A percentile compares a stretch with the other conserved stretches of the same genome.
Conservation (phyloP, 2,888 invertebrate genomes). For the Pristionchus japonicus region DNA sequence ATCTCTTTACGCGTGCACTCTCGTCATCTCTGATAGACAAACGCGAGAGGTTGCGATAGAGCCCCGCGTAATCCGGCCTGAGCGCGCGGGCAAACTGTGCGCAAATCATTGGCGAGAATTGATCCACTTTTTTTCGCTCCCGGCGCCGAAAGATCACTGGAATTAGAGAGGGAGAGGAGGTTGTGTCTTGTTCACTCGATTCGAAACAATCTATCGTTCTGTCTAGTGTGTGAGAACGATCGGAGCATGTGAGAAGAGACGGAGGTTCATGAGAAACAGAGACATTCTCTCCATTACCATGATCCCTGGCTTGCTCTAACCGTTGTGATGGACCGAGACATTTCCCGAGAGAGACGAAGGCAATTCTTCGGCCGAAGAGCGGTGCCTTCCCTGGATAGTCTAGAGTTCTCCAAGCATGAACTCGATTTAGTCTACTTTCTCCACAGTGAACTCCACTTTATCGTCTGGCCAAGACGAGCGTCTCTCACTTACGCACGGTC, state of each 20-base stretch:
- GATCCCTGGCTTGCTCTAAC: too few relatives aligned
- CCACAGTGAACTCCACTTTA: neutral
- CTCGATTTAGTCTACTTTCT: neutral
- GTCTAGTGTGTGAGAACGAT: neutral
- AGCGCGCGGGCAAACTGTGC: neutral
- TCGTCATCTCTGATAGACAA: too few relatives aligned
- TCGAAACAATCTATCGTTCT: neutral
- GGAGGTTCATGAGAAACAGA: too few relatives aligned
- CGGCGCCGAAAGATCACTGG: neutral
- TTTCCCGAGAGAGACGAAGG: too few relatives aligned
- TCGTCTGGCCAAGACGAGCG: neutral
- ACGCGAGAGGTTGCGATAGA: too few relatives aligned
- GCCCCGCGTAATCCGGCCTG: neutral
- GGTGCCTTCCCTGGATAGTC: neutral
- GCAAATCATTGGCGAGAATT: neutral
- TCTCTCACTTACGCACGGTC: neutral
- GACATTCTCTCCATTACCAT: too few relatives aligned
- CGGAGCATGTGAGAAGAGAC: too few relatives aligned
- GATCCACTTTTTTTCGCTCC: neutral
- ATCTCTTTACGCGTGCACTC: too few relatives aligned
- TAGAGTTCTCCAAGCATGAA: constrained; percentile 22
- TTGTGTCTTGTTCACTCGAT: neutral
- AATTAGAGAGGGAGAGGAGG: neutral
- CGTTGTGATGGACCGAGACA: too few relatives aligned
- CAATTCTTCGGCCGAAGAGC: too few relatives aligned